These are phyloP conservation scores for Siniperca scherzeri DNA, from an alignment of 2,797 vertebrate genomes.

Conservation along the genomic window DNA sequence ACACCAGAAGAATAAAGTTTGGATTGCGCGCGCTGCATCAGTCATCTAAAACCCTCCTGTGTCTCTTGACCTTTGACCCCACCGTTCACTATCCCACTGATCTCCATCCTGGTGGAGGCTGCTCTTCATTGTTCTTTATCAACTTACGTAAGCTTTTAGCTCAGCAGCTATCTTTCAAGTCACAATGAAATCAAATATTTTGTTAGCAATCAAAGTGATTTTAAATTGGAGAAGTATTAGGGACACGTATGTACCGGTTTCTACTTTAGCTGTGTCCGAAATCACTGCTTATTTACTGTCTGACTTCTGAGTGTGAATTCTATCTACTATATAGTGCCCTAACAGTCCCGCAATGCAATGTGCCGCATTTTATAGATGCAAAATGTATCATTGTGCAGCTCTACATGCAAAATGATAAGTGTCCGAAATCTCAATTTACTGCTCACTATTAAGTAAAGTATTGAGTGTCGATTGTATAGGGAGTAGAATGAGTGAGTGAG, in stretches of 20 bases:
- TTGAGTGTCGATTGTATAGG: neutral
- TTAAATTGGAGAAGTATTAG: neutral
- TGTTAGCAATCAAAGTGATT: neutral
- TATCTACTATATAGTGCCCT: neutral
- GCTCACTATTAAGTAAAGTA: neutral
- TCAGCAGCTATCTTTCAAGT: constrained; percentile 29
- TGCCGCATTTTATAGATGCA: neutral
- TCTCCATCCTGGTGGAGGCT: constrained; percentile 3
- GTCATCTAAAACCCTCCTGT: neutral
- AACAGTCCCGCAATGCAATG: neutral
- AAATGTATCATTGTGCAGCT: neutral
- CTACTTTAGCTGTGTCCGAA: neutral
- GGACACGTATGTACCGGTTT: no score
- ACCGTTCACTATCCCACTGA: neutral
- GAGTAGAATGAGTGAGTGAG: no score
- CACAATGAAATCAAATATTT: constrained; percentile 28
- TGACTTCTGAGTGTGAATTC: neutral
- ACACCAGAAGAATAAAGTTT: constrained; percentile 7
- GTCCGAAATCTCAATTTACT: neutral
- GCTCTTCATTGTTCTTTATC: neutral
- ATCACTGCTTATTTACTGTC: no score
- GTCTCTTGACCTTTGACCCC: constrained; percentile 36
- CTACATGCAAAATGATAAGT: neutral
- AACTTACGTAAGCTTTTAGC: constrained; percentile 29
- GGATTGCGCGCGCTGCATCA: neutral